These are phyloP conservation scores for Drosophila ohnishii DNA, from an alignment of 1,140 invertebrate genomes.

Conservation along the genomic window DNA sequence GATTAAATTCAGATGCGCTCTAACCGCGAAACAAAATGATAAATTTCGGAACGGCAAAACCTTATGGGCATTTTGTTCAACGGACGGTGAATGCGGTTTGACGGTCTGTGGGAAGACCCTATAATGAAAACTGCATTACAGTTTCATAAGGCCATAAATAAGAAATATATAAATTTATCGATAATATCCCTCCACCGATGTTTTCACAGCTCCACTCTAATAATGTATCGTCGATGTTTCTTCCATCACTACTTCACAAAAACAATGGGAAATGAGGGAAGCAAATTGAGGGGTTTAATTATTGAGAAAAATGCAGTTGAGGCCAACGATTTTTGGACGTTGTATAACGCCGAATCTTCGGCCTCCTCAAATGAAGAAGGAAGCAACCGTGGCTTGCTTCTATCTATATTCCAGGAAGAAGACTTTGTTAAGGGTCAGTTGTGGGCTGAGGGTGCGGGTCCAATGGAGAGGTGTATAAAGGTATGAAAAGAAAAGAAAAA, in stretches of 20 bases:
- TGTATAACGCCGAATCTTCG: slow-evolving; percentile 87
- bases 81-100: too few relatives aligned
- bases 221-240: slow-evolving; percentile 1
- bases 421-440: slow-evolving; percentile 85
- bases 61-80: too few relatives aligned
- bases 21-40: too few relatives aligned
- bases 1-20: too few relatives aligned
- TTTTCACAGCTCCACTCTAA: too few relatives aligned
- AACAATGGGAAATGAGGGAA: slow-evolving; percentile 90
- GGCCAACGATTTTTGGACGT: slow-evolving; percentile 90
- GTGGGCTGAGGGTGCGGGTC: slow-evolving; percentile 85
- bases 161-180: too few relatives aligned
- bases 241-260: background rate
- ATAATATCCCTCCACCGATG: too few relatives aligned
- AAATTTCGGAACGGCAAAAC: too few relatives aligned
- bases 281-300: slow-evolving; percentile 88
- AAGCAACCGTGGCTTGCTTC: slow-evolving; percentile 85
- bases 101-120: too few relatives aligned
- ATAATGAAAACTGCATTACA: too few relatives aligned
- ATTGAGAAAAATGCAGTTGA: slow-evolving; percentile 90
- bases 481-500: slow-evolving; percentile 82
- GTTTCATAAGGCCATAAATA: too few relatives aligned
- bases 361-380: slow-evolving; percentile 84
- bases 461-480: slow-evolving; percentile 89
- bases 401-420: slow-evolving; percentile 90